Evolutionary conservation across 2,888 invertebrate species (phyloP), one percentile per base, ranked within the genome.

Genomic region (Leucophora obtusa): DNA sequence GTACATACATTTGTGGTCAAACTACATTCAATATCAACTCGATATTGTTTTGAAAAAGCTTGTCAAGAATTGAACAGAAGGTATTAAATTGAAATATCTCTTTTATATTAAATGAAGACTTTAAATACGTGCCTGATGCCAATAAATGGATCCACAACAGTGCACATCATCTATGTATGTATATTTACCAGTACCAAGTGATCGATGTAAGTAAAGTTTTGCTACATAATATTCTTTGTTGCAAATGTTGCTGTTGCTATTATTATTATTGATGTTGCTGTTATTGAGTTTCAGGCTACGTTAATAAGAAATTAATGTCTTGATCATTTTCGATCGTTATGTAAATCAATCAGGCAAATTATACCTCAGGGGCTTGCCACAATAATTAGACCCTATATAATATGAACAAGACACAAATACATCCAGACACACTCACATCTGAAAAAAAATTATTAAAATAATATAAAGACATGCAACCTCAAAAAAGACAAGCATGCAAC

Each of bases 331-430:
- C 88, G 88, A 89, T 89, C 89, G 89, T 89, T 89, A 89, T 89
- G 89, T 89, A 89, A 89, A 89, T 89, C 89, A 89, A 89, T 89
- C 89, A 89, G 89, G 87, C 88, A 89, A 89, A 89, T 89, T 89
- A 89, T 89, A 89, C 87, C 89, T 85, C 86, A 87, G 87, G 86
- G 89, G 88, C 87, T 89, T 89, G 87, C 87, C 88, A 88, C 86
- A 88, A 88, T 88, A 88, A 88, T 88, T 88, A 88, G 88, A 87
- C 87, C 87, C 87, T 87, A 86, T 87, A 87, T 85, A 86, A 86
- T 83, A 81, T 60, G 50, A 62, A 65, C 63, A 68, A 63, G 62
- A 38, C 47, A 17, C 8, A 56, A 43, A 11, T 33, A 62, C 73
- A 70, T 62, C 8, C 35, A 35, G 14, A 53, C 35, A 38, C 38